phyloP scores from a whole-genome alignment of 2,113 vertebrate species.

The Callithrix jacchus region DNA sequence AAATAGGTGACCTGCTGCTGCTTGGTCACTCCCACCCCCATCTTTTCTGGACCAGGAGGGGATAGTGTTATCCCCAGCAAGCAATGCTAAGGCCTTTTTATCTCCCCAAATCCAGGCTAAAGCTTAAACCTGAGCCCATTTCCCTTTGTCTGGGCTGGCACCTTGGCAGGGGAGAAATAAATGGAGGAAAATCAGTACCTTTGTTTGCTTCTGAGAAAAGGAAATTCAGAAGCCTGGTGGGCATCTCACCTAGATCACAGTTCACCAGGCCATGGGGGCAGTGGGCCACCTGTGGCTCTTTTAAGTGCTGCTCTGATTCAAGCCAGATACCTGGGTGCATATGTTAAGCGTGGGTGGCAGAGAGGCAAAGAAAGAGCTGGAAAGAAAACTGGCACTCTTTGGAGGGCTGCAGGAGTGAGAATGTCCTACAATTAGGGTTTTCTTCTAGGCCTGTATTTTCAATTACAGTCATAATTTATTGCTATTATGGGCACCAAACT shows the following conservation, averaged over 20 bases:
- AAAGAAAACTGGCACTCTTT: neutral
- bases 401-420: neutral
- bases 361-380: neutral
- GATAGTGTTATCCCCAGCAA: neutral
- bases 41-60: neutral
- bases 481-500: slow-evolving; percentile 39
- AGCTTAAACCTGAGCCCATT: neutral
- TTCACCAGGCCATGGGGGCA: neutral
- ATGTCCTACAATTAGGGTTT: neutral
- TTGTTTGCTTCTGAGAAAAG: neutral
- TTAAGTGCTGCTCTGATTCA: fast-evolving
- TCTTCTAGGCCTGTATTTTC: slow-evolving; percentile 27
- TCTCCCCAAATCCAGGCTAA: neutral
- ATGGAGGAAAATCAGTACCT: neutral
- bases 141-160: neutral
- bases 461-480: slow-evolving; percentile 50
- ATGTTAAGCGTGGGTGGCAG: neutral
- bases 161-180: neutral
- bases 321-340: neutral
- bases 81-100: neutral
- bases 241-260: neutral
- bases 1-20: fast-evolving
- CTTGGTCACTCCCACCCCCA: neutral
- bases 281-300: neutral
- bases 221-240: neutral